Percentiles rank a stretch among this genome's conserved stretches.
Conservation (phyloP, 2,797 vertebrate species). For the Sebastes hubbsi region DNA sequence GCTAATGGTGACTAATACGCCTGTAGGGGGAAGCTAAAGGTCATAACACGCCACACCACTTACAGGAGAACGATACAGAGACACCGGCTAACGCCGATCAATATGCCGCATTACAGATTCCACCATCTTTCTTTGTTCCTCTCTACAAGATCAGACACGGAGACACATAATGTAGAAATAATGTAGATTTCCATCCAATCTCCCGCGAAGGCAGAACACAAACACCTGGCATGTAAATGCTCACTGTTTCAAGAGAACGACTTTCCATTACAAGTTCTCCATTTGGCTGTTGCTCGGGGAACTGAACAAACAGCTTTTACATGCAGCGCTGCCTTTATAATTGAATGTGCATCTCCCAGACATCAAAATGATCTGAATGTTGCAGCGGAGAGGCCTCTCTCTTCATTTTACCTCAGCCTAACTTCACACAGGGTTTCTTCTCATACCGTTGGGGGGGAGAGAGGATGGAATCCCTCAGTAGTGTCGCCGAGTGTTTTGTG, state of each 20-base stretch:
- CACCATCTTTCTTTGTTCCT: constrained; percentile 68
- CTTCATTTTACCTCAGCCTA: constrained; percentile 71
- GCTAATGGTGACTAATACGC: constrained; percentile 81
- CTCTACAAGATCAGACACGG: constrained; percentile 44
- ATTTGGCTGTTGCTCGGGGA: constrained; percentile 74
- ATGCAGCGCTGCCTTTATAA: constrained; percentile 79
- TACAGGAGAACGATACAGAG: constrained; percentile 60
- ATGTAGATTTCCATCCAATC: constrained; percentile 71
- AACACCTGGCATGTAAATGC: constrained; percentile 78
- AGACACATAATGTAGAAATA: constrained; percentile 72
- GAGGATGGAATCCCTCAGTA: constrained; percentile 68
- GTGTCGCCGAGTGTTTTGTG: constrained; percentile 82
- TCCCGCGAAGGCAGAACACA: constrained; percentile 56
- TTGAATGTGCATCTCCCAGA: constrained; percentile 80
- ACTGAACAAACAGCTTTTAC: constrained; percentile 75
- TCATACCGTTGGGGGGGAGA: constrained; percentile 32
- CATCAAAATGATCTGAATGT: constrained; percentile 74
- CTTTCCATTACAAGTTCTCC: constrained; percentile 82
- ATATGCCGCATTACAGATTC: constrained; percentile 70
- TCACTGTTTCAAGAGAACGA: constrained; percentile 80
- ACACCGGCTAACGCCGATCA: constrained; percentile 60
- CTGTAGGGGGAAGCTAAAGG: constrained; percentile 69
- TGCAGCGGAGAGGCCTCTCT: constrained; percentile 52
- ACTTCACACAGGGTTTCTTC: constrained; percentile 69
- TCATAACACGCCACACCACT: constrained; percentile 68